A percentile compares a stretch with the other conserved stretches of the same genome.
phyloP scores from a whole-genome alignment of 1,140 invertebrate species.

The Cataglyphis hispanica region DNA sequence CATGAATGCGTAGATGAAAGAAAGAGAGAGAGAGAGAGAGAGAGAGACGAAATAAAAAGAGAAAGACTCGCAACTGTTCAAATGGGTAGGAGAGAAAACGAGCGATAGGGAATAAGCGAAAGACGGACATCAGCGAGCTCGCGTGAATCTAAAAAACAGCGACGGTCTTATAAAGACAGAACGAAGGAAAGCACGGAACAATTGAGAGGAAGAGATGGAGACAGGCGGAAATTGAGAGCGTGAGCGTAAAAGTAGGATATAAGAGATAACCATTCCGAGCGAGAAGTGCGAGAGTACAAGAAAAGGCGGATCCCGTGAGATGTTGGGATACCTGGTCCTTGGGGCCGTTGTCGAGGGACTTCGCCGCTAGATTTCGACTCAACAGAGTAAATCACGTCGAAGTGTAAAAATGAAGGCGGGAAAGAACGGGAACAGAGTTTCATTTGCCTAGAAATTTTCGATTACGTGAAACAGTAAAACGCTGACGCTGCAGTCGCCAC shows the following conservation, averaged over 20 bases:
- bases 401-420: slow-evolving; percentile 37
- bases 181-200: slow-evolving; percentile 8
- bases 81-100: not conserved
- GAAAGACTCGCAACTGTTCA: not conserved
- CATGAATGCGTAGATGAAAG: slow-evolving; percentile 39
- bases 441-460: slow-evolving; percentile 57
- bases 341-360: slow-evolving; percentile 55
- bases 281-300: slow-evolving; percentile 35
- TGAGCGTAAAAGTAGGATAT: slow-evolving; percentile 60
- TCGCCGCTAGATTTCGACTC: slow-evolving; percentile 48
- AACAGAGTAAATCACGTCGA: slow-evolving; percentile 64
- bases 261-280: slow-evolving; percentile 58
- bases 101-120: slow-evolving; percentile 21
- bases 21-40: slow-evolving; percentile 14
- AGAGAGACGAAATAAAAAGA: not conserved
- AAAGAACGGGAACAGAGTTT: slow-evolving; percentile 48
- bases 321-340: slow-evolving; percentile 51
- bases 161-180: not conserved
- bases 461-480: slow-evolving; percentile 20
- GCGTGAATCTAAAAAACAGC: slow-evolving; percentile 48
- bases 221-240: slow-evolving; percentile 63
- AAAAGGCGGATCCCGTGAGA: slow-evolving; percentile 50
- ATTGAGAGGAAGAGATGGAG: slow-evolving; percentile 10
- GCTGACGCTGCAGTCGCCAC: slow-evolving; percentile 28
- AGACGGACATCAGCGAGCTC: slow-evolving; percentile 32